Base-by-base conservation (phyloP, 1,140 invertebrate species). In the Trichonephila inaurata region DNA sequence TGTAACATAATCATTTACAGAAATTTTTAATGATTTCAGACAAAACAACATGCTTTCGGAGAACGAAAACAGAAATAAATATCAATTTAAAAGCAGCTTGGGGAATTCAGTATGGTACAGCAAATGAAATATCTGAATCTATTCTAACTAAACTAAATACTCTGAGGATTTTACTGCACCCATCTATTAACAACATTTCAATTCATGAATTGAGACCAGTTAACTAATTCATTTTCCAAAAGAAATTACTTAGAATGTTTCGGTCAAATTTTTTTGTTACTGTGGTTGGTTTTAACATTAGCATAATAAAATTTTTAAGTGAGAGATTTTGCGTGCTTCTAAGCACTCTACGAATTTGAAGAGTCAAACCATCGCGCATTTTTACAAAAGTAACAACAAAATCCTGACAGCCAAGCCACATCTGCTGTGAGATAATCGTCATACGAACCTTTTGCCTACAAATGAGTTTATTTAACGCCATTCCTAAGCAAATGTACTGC, bases 391-490 rank as follows among this genome's bases (percentile, higher is more conserved):
- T 44, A 85, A 58, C 82, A 85, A 85, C 21, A 60, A 85, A 85
- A 85, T 28, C 19, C 12, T 10, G 58, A 85, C 58, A 85, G 21
- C 8, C n/a, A 44, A 58, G 44, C 58, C 51, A n/a, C 44, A 85
- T 24, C 82, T 85, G 72, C 72, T 40, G n/a, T 40, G 85, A 28
- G 16, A 89, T 19, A 62, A 28, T 92, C 62, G 66, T 87, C 81
- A 87, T 77, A 64, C 83, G 16, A 86, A 21, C n/a, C 2, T 33
- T 51, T 51, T 51, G 61, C 91, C 82, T 86, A 60, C 62, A 86
- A 92, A 86, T 92, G 91, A 86, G 82, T 92, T 92, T 85, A 92
- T 86, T 92, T 92, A 69, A 87, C 82, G 40, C 51, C 69, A 24
- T 83, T 91, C 51, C 61, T 91, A 83, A 82, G 82, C 40, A 92